Percentiles rank a stretch among this genome's conserved stretches.
These are phyloP conservation scores for Nycticorax nycticorax DNA, from an alignment of 2,113 vertebrate species.

Conservation along the genomic window DNA sequence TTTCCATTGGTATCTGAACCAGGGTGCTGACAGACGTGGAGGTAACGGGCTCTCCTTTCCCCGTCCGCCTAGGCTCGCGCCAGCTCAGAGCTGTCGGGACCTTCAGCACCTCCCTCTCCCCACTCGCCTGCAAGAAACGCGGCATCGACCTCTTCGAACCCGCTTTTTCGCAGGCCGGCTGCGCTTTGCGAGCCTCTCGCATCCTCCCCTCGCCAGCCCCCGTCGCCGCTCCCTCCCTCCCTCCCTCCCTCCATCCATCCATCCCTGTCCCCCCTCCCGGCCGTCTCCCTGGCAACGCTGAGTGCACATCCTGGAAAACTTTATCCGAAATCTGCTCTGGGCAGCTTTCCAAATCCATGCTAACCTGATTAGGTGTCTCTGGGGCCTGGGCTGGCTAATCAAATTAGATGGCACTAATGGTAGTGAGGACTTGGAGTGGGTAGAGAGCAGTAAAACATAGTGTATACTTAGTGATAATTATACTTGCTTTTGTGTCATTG, in stretches of 20 bases:
- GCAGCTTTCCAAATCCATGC: conserved; percentile 93
- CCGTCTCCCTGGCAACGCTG: conserved; percentile 78
- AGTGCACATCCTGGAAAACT: conserved; percentile 84
- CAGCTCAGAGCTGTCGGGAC: not conserved
- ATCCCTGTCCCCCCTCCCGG: conserved; percentile 53
- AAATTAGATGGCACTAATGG: conserved; percentile 97
- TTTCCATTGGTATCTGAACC: not conserved
- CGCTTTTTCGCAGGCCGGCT: not conserved
- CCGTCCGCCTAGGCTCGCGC: not conserved
- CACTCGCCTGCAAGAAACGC: not conserved
- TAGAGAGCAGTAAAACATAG: conserved; percentile 82
- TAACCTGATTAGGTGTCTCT: conserved; percentile 97
- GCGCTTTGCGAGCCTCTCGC: not conserved
- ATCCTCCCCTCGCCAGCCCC: not conserved
- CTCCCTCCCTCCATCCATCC: not conserved
- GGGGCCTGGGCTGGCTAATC: conserved; percentile 93
- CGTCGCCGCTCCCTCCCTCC: not conserved
- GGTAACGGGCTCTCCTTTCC: not conserved
- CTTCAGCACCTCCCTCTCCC: not conserved
- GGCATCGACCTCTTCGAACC: not conserved
- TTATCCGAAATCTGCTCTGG: conserved; percentile 82
- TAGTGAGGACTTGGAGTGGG: conserved; percentile 85
- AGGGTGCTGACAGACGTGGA: not conserved
- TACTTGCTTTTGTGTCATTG: conserved; percentile 81
- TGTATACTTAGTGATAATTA: conserved; percentile 90